Evolutionary conservation across 2,888 invertebrate genomes (phyloP), one percentile per base, ranked within the genome.

Genomic region (Portevinia maculata): DNA sequence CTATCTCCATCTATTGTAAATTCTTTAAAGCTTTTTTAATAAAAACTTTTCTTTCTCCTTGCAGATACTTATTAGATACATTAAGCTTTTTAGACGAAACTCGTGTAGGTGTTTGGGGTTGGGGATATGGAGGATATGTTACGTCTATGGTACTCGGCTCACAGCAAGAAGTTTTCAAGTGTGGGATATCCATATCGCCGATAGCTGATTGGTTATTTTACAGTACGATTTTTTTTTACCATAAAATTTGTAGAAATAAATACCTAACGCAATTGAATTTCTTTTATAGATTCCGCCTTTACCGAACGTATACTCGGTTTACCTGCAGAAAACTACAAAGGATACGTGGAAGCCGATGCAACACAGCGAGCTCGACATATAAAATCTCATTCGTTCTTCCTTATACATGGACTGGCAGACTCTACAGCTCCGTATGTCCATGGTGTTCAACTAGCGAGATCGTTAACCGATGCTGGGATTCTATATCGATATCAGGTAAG

Each of bases 141-240:
- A 96, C 98, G n/a, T 93, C 97, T 60, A 97, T 97, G 94, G 94
- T 96, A 75, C 92, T 98, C 64, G 97, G 97, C 41, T 94, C 95
- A 59, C 96, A 97, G 89, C 96, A 96, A 90, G 93, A 95, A 87
- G 94, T 96, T 64, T 96, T 97, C 91, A 96, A 97, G 89, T 98
- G 98, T 90, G 98, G 98, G 52, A 95, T 98, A 79, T 95, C 97
- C 15, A 97, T 98, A 37, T 98, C 98, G 81, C 98, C 98, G 0
- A 97, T 98, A 86, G 96, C 97, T 34, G 98, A 98, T 91, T 99
- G 98, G 97, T 93, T 96, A 62, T 98, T 96, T 91, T 98, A 98
- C 89, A 98, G 98, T 98, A 90, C 94, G 95, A 91, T 78, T 3
- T 17, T 21, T 8, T 9, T 17, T 5, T 17, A 7, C 13, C 13